Evolutionary conservation across 1,140 invertebrate genomes (phyloP), one percentile per base, ranked within the genome.

Genomic region (Metaphire vulgaris): DNA sequence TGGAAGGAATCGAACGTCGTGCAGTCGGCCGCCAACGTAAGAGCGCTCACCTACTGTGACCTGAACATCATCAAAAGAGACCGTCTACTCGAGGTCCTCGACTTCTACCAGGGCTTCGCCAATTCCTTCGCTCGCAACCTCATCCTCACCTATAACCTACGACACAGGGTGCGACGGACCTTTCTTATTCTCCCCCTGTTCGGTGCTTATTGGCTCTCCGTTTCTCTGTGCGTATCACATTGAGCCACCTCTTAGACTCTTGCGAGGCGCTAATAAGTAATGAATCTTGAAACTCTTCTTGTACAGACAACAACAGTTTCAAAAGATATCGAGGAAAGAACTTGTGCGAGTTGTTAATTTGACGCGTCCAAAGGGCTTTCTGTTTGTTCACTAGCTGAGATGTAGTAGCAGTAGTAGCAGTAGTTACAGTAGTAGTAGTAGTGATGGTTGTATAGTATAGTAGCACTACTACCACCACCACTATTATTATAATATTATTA

Each of bases 91-190:
- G 96, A 98, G 89, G 97, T 99, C 79, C 90, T 99, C 68, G 96
- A 98, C 87, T 99, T 99, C 90, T 99, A 99, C 89, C 96, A 98
- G 87, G 95, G 97, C 72, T 99, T 99, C 89, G 95, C 97, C 76
- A 99, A 99, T 88, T 99, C 96, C 71, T 99, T 99, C 88, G 94
- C 96, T 76, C 88, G 97, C 83, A 99, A 99, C 88, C 90, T 99
- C 77, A 91, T 98, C 74, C 90, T 99, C 75, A 99, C 98, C 2
- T 99, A 99, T 88, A 99, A 99, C 88, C 89, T 99, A 74, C 90
- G 97, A 76, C 94, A 99, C 89, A 90, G 97, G 85, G 92, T 94
- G 85, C 88, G 90, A n/a, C n/a, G n/a, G n/a, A n/a, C n/a, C n/a
- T 88, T 69, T n/a, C n/a, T n/a, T n/a, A n/a, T n/a, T n/a, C n/a